Percentiles rank a stretch among this genome's conserved stretches.
Conservation (phyloP, 2,113 vertebrate species). For the Prietella phreatophila region DNA sequence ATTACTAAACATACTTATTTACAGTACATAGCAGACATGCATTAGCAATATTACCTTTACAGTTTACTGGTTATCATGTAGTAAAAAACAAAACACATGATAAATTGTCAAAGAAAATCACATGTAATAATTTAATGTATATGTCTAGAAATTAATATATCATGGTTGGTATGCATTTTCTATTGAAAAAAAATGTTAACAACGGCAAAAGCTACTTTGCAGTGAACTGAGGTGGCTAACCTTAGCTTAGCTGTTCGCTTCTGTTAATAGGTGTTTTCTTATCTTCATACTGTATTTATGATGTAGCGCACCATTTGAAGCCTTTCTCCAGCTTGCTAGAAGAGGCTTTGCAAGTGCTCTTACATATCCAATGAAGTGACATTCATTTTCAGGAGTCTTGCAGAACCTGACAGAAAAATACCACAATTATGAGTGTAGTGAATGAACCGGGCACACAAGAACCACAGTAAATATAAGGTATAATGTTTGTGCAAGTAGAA, state of each 20-base stretch:
- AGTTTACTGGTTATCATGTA: background rate
- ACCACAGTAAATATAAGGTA: background rate
- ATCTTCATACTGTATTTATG: background rate
- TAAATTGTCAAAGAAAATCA: background rate
- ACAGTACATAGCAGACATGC: background rate
- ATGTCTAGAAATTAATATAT: background rate
- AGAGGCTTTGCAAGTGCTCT: background rate
- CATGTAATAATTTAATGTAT: background rate
- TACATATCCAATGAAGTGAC: background rate
- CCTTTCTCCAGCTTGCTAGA: background rate
- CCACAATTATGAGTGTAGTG: too few relatives aligned
- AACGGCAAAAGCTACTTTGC: too few relatives aligned
- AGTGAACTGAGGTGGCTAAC: too few relatives aligned
- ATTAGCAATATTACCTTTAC: background rate
- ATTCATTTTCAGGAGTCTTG: background rate
- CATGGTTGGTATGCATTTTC: background rate
- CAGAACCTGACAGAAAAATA: too few relatives aligned
- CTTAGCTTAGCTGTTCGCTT: background rate
- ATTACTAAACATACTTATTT: background rate
- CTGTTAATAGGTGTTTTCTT: background rate
- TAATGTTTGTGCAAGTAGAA: background rate
- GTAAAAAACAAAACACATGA: background rate
- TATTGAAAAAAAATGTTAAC: too few relatives aligned
- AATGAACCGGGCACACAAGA: too few relatives aligned
- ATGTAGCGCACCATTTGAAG: background rate